Conservation (phyloP, 2,797 vertebrate species). For the Sebastes variabilis region DNA sequence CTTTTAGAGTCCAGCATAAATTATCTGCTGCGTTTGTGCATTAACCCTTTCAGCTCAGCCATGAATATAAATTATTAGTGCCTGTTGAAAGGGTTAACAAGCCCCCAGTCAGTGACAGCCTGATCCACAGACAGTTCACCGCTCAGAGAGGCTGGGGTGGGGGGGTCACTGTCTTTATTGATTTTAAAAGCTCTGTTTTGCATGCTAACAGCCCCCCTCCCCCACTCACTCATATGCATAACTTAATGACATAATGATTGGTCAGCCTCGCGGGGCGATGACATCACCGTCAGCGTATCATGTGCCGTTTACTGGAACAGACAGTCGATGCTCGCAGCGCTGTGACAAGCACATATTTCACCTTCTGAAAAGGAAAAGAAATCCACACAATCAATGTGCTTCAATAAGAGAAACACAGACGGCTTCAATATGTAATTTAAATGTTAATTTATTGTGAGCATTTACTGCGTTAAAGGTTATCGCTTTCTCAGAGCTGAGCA, state of each 20-base stretch:
- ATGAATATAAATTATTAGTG: neutral
- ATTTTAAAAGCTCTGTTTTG: slow-evolving; percentile 45
- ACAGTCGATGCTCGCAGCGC: slow-evolving; percentile 4
- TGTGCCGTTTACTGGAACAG: slow-evolving; percentile 61
- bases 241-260: slow-evolving; percentile 60
- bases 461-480: neutral
- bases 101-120: neutral
- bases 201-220: slow-evolving; percentile 5
- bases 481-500: neutral
- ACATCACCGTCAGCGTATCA: slow-evolving; percentile 64
- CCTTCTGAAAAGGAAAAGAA: neutral
- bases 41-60: neutral
- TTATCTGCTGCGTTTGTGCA: neutral
- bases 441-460: neutral
- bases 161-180: slow-evolving; percentile 43
- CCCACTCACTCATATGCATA: slow-evolving; percentile 41
- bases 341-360: slow-evolving; percentile 35
- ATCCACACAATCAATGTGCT: neutral
- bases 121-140: slow-evolving; percentile 6
- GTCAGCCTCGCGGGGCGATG: slow-evolving; percentile 53
- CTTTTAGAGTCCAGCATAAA: neutral
- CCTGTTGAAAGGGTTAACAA: slow-evolving; percentile 26
- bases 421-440: neutral
- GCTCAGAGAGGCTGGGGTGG: neutral
- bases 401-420: neutral